Conservation (phyloP, 2,113 vertebrate genomes). For the Zosterops hypoxanthus region DNA sequence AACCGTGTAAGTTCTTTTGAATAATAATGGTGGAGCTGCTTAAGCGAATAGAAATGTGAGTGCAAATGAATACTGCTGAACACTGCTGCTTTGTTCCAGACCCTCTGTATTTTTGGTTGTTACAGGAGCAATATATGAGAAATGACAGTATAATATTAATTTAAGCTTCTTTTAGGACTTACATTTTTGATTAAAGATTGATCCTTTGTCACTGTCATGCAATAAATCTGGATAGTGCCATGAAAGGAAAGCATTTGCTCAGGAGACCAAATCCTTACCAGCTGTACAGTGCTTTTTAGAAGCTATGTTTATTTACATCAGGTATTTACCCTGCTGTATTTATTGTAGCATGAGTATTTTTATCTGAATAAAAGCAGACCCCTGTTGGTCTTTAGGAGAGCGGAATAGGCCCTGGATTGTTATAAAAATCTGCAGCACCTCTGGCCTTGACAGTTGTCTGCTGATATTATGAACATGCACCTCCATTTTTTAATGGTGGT, state of each 20-base stretch:
- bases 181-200: not conserved
- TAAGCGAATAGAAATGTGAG: not conserved
- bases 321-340: not conserved
- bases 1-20: not conserved
- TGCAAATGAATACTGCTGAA: not conserved
- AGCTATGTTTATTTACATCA: not conserved
- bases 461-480: not conserved
- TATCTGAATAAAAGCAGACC: not conserved
- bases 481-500: not conserved
- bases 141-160: not conserved
- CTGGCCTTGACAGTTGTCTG: constrained; percentile 3
- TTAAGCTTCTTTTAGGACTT: not conserved
- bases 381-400: not conserved
- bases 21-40: not conserved
- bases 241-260: not conserved
- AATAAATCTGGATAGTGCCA: not conserved
- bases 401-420: not conserved
- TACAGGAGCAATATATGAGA: not conserved
- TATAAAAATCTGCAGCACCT: constrained; percentile 27
- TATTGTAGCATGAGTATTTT: not conserved
- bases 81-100: not conserved
- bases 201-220: not conserved
- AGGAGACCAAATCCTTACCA: not conserved
- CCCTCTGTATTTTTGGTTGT: not conserved
- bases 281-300: not conserved